Evolutionary conservation across 2,888 invertebrate species (phyloP), one percentile per base, ranked within the genome.

Genomic region (Neoaliturus tenellus): DNA sequence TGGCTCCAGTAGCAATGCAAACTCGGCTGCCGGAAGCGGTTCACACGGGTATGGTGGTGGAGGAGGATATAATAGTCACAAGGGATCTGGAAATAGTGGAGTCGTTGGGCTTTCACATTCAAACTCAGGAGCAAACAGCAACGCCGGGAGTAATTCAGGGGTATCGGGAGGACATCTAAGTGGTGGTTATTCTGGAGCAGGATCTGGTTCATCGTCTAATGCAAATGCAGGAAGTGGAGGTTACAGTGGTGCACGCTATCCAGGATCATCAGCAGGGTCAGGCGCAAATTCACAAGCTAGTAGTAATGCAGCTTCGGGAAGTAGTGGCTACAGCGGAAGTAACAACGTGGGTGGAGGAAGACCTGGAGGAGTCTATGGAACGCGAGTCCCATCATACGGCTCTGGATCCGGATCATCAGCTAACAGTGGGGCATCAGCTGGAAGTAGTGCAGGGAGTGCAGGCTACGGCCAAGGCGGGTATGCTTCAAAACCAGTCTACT

Each of bases 111-210:
- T 55, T 1, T 62, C 62, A 14, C 28, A 62, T 28, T 14, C 62
- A 6, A 31, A 31, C 31, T 62, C 78, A 41, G 75, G 75, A 75
- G 39, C 51, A 0, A 55, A 80, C 20, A 55, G 80, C 31, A 48
- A 78, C 8, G 55, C 80, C 17, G 55, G 33, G 0, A 80, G 58
- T 14, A 51, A 25, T 33, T 23, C 55, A 35, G 80, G 55, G 31
- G 62, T 62, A 14, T 25, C 28, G 1, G 31, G 62, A 20, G 62
- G 62, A 31, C 31, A 62, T 62, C 17, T 62, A 31, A 62, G 62
- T 62, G 62, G 62, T 62, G 62, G 62, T 31, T 62, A 62, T 62
- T 31, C 62, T 14, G 62, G 62, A 28, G 25, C 62, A 28, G 31
- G 31, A 4, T 62, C 62, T 28, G 62, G 12, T 14, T 62, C 62